phyloP scores from a whole-genome alignment of 2,113 vertebrate species.

The Delphinus delphis region DNA sequence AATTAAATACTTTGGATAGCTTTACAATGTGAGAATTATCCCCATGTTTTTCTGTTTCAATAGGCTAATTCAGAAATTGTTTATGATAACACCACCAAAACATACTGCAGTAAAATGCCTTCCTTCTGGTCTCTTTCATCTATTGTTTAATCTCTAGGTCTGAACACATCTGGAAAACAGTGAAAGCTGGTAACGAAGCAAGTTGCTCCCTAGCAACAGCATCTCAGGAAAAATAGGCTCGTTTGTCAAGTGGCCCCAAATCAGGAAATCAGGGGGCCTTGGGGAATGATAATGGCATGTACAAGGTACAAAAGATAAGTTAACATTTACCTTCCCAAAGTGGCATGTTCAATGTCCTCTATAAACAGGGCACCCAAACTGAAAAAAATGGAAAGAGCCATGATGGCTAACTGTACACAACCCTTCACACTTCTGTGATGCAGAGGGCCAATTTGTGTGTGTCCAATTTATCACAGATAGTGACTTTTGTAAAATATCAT shows the following conservation, averaged over 20 bases:
- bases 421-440: not conserved
- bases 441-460: not conserved
- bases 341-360: not conserved
- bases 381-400: not conserved
- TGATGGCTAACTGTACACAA: not conserved
- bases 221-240: slow-evolving; percentile 77
- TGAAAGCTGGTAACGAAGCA: slow-evolving; percentile 77
- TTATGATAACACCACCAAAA: slow-evolving; percentile 72
- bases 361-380: not conserved
- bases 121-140: slow-evolving; percentile 64
- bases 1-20: slow-evolving; percentile 79
- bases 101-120: slow-evolving; percentile 69
- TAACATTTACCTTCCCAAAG: slow-evolving; percentile 61
- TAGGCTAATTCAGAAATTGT: slow-evolving; percentile 68
- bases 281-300: slow-evolving; percentile 68
- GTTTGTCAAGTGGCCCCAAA: slow-evolving; percentile 82
- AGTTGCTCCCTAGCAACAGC: slow-evolving; percentile 84
- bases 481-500: not conserved
- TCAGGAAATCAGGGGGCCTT: slow-evolving; percentile 62
- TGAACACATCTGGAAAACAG: slow-evolving; percentile 75
- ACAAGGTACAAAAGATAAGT: slow-evolving; percentile 45
- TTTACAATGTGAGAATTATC: slow-evolving; percentile 67
- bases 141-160: slow-evolving; percentile 64
- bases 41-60: slow-evolving; percentile 68
- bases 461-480: not conserved